These are phyloP conservation scores for Synodontis membranacea DNA, from an alignment of 2,113 vertebrate species.

Conservation along the genomic window DNA sequence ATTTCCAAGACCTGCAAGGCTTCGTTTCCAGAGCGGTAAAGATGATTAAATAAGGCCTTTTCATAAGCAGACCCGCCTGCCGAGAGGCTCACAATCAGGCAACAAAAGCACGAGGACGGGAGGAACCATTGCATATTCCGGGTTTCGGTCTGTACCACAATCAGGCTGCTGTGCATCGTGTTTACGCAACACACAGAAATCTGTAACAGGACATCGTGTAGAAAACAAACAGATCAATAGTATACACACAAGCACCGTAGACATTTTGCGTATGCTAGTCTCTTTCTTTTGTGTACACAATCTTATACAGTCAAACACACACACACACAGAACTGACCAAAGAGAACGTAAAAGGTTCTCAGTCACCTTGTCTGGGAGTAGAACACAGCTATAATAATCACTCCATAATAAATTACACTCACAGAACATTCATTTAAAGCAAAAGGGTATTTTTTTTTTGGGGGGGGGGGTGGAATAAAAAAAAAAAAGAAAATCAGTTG, in stretches of 20 bases:
- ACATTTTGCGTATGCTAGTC: not conserved
- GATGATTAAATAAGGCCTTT: constrained; percentile 35
- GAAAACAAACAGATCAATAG: constrained; percentile 17
- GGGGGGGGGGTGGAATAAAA: not conserved
- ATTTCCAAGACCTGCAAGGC: constrained; percentile 26
- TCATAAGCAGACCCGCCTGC: constrained; percentile 19
- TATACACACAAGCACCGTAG: not conserved
- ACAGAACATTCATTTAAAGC: constrained; percentile 70
- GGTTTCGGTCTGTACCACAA: constrained; percentile 57
- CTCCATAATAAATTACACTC: constrained; percentile 75
- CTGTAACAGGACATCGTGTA: not conserved
- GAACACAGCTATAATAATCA: constrained; percentile 61
- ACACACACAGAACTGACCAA: constrained; percentile 47
- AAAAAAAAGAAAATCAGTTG: constrained; percentile 51
- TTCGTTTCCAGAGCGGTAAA: constrained; percentile 14
- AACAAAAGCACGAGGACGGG: constrained; percentile 15
- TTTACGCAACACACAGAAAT: not conserved
- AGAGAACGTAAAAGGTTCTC: constrained; percentile 6
- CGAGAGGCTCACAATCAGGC: constrained; percentile 26
- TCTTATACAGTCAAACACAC: constrained; percentile 32
- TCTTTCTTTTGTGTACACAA: not conserved
- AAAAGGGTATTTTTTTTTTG: constrained; percentile 47
- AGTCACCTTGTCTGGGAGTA: constrained; percentile 57
- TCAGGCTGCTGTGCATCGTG: constrained; percentile 19
- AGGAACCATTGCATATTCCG: constrained; percentile 11